Conservation (phyloP, 2,888 invertebrate species). For the Mesochorus sp. region DNA sequence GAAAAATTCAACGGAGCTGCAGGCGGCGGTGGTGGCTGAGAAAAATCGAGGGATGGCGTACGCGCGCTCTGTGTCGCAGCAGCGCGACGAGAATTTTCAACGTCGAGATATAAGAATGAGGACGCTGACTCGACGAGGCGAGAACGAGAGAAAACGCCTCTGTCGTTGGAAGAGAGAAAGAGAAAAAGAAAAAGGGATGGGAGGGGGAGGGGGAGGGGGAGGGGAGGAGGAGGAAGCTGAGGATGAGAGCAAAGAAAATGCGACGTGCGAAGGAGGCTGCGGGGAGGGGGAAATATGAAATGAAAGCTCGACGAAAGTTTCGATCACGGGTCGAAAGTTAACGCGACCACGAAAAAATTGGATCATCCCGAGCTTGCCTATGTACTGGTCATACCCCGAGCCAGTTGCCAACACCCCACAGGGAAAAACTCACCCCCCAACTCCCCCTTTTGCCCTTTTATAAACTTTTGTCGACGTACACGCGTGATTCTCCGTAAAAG, state of each 20-base stretch:
- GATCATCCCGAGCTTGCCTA: constrained; percentile 45
- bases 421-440: constrained; percentile 52
- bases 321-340: constrained; percentile 47
- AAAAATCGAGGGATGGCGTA: background rate
- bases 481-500: background rate
- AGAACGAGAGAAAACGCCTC: constrained; percentile 44
- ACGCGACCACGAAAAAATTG: constrained; percentile 41
- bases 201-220: background rate
- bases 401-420: constrained; percentile 34
- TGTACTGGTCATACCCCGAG: background rate
- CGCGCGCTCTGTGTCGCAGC: background rate
- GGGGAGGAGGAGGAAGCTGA: background rate
- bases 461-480: background rate
- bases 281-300: constrained; percentile 24
- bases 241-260: constrained; percentile 32
- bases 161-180: constrained; percentile 6
- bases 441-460: constrained; percentile 22
- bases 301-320: constrained; percentile 46
- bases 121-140: constrained; percentile 59
- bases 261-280: constrained; percentile 22
- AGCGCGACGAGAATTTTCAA: constrained; percentile 57
- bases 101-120: constrained; percentile 60
- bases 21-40: constrained; percentile 8
- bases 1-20: constrained; percentile 50
- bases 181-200: constrained; percentile 2